phyloP scores from a whole-genome alignment of 2,888 invertebrate species.

The Zootermopsis nevadensis region DNA sequence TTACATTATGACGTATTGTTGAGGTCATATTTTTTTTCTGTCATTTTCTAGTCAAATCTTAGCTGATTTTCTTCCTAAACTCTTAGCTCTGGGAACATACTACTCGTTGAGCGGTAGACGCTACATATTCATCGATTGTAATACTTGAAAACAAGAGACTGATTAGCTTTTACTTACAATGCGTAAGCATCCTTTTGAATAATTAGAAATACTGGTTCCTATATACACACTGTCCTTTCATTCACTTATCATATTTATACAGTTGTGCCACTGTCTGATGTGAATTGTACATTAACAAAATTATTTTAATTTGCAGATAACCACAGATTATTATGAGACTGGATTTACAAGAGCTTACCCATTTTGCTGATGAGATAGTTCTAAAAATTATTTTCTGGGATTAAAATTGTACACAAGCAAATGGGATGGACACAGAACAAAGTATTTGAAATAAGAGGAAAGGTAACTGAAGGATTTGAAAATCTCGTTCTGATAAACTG shows the following conservation, averaged over 20 bases:
- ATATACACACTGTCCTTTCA: not conserved
- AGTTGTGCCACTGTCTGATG: not conserved
- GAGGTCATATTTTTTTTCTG: constrained; percentile 17
- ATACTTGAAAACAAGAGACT: constrained; percentile 8
- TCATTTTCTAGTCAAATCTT: constrained; percentile 24
- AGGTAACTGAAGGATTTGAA: too few relatives aligned
- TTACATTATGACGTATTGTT: not conserved
- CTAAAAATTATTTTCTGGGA: too few relatives aligned
- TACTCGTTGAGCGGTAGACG: not conserved
- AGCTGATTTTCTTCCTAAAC: not conserved
- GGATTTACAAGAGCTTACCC: too few relatives aligned
- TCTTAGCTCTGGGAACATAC: not conserved
- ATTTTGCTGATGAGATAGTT: too few relatives aligned
- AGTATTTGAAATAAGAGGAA: too few relatives aligned
- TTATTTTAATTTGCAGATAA: too few relatives aligned
- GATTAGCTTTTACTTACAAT: not conserved
- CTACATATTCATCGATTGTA: not conserved
- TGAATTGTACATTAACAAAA: too few relatives aligned
- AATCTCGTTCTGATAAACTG: too few relatives aligned
- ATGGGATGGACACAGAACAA: too few relatives aligned
- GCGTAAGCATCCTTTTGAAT: not conserved
- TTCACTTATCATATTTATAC: not conserved
- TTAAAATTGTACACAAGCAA: too few relatives aligned
- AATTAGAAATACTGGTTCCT: constrained; percentile 15
- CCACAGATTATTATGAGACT: too few relatives aligned